phyloP scores from a whole-genome alignment of 92 coral and sea anemone species.

The Umimayanthus kanabou region DNA sequence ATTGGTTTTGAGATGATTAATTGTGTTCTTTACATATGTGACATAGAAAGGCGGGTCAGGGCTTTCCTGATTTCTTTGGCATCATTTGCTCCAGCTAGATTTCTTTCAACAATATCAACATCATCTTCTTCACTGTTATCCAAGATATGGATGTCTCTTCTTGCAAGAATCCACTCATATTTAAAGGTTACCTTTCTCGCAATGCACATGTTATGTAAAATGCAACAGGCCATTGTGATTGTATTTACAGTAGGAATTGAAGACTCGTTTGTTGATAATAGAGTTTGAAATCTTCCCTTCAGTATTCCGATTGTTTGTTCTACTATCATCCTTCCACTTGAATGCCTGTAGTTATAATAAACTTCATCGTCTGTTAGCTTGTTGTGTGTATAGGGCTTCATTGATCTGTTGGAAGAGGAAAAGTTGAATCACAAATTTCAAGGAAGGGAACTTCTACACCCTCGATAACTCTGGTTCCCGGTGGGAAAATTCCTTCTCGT shows the following conservation, averaged over 20 bases:
- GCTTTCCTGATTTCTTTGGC: conserved; percentile 57
- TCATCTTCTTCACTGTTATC: conserved; percentile 60
- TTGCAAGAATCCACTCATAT: conserved; percentile 60
- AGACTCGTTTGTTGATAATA: conserved; percentile 51
- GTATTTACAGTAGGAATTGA: conserved; percentile 56
- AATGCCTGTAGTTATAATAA: conserved; percentile 62
- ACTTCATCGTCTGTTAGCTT: conserved; percentile 60
- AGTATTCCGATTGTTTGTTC: conserved; percentile 59
- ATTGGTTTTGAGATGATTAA: too few relatives aligned
- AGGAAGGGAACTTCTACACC: too few relatives aligned
- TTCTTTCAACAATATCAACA: conserved; percentile 59
- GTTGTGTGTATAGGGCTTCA: conserved; percentile 61
- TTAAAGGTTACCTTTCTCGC: conserved; percentile 58
- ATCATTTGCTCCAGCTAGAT: conserved; percentile 45
- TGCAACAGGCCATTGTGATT: conserved; percentile 55
- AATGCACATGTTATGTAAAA: conserved; percentile 59
- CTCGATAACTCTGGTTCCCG: conserved; percentile 55
- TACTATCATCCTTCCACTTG: conserved; percentile 60
- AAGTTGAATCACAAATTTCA: conserved; percentile 46
- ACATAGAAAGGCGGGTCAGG: conserved; percentile 36
- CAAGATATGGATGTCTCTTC: conserved; percentile 46
- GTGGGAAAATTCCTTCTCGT: conserved; percentile 54
- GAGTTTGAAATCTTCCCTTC: conserved; percentile 59
- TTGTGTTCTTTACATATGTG: conserved; percentile 36
- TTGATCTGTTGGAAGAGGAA: conserved; percentile 51